Percentiles rank a stretch among this genome's conserved stretches.
These are phyloP conservation scores for Oreocharis arfaki DNA, from an alignment of 2,113 vertebrate genomes.

Conservation along the genomic window DNA sequence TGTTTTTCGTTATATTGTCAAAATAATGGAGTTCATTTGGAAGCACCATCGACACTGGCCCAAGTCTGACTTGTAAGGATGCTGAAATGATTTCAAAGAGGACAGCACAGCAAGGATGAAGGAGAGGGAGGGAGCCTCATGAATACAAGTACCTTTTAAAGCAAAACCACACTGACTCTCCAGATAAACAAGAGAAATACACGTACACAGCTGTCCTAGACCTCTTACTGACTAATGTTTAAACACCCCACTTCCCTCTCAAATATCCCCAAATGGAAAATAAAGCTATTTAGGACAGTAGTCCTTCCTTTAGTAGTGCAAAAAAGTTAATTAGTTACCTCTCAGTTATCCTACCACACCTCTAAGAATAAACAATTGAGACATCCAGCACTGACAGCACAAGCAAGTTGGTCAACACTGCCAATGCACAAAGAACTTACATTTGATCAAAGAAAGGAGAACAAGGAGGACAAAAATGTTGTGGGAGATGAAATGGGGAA, in stretches of 20 bases:
- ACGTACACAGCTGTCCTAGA: background rate
- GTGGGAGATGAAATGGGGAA: background rate
- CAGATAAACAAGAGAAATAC: background rate
- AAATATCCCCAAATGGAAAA: background rate
- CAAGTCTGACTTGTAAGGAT: background rate
- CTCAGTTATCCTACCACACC: background rate
- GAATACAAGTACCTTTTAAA: background rate
- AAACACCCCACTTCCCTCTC: background rate
- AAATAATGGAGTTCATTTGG: background rate
- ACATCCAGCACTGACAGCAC: background rate
- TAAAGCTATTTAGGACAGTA: background rate
- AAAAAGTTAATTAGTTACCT: background rate
- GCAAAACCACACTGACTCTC: background rate
- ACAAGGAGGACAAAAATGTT: background rate
- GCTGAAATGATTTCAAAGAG: background rate
- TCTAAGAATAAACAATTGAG: background rate
- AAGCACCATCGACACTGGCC: background rate
- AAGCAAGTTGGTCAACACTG: background rate
- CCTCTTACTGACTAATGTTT: background rate
- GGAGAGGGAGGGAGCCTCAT: background rate
- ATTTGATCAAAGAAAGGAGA: background rate
- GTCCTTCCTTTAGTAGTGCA: background rate
- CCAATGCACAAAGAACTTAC: accelerated
- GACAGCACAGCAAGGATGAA: background rate
- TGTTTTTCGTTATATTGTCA: background rate